phyloP scores from a whole-genome alignment of 1,140 invertebrate genomes.

The Drosophila quadrilineata region DNA sequence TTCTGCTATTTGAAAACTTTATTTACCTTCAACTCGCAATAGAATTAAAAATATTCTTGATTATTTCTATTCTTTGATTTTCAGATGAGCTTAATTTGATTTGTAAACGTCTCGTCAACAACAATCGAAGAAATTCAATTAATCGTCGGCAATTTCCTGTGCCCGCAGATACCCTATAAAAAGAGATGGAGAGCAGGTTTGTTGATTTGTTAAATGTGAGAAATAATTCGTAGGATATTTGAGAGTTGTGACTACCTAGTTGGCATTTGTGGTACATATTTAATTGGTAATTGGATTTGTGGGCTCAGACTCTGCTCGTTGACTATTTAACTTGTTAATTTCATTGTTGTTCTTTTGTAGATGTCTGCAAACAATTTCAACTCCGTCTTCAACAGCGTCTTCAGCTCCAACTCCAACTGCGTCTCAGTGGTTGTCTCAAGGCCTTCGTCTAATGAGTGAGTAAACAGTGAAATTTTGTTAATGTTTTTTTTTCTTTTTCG shows the following conservation, averaged over 20 bases:
- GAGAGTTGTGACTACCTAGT: background rate
- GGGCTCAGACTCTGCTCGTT: conserved; percentile 53
- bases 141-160: no score
- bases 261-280: background rate
- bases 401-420: background rate
- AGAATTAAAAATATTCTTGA: no score
- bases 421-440: conserved; percentile 14
- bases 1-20: no score
- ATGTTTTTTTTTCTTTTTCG: conserved; percentile 6
- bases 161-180: conserved; percentile 1
- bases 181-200: background rate
- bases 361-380: conserved; percentile 15
- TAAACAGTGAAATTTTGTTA: conserved; percentile 55
- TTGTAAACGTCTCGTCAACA: conserved; percentile 18
- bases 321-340: conserved; percentile 77
- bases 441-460: conserved; percentile 63
- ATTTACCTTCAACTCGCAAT: no score
- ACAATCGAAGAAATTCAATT: conserved; percentile 68
- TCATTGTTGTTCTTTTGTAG: conserved; percentile 63
- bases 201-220: no score
- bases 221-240: background rate
- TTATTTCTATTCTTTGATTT: no score
- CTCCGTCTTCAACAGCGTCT: background rate
- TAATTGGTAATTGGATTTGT: conserved; percentile 67
- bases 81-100: conserved; percentile 37